phyloP scores from a whole-genome alignment of 1,140 invertebrate species.

The Episyrphus balteatus region DNA sequence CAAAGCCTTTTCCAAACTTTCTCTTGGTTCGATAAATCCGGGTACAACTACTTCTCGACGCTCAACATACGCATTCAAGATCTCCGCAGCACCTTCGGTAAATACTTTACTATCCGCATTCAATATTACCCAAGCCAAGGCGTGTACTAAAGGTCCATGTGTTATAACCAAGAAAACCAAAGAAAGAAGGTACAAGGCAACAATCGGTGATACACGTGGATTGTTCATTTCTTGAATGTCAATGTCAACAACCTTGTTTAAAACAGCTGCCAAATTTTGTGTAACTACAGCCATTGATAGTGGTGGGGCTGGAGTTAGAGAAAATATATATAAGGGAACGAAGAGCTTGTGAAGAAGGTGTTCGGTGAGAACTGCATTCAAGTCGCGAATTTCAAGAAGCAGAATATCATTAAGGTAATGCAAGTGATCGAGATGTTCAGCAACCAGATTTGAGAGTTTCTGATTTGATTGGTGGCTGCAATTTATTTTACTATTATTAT shows the following conservation, averaged over 20 bases:
- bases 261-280: constrained; percentile 47
- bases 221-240: constrained; percentile 40
- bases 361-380: constrained; percentile 93
- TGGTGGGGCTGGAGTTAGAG: constrained; percentile 49
- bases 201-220: constrained; percentile 74
- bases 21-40: constrained; percentile 40
- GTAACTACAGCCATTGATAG: constrained; percentile 44
- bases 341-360: constrained; percentile 88
- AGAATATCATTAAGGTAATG: constrained; percentile 98
- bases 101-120: constrained; percentile 62
- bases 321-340: constrained; percentile 90
- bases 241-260: constrained; percentile 44
- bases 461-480: constrained; percentile 80
- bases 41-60: constrained; percentile 38
- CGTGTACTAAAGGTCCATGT: constrained; percentile 76
- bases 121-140: constrained; percentile 79
- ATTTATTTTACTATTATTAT: constrained; percentile 10
- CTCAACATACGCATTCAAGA: constrained; percentile 61
- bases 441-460: constrained; percentile 86
- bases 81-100: constrained; percentile 56
- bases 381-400: constrained; percentile 77
- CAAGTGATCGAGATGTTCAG: constrained; percentile 94
- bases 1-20: constrained; percentile 53
- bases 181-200: constrained; percentile 83
- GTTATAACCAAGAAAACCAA: constrained; percentile 94